Base-by-base conservation (phyloP, 2,113 vertebrate species). In the Sorex fumeus region DNA sequence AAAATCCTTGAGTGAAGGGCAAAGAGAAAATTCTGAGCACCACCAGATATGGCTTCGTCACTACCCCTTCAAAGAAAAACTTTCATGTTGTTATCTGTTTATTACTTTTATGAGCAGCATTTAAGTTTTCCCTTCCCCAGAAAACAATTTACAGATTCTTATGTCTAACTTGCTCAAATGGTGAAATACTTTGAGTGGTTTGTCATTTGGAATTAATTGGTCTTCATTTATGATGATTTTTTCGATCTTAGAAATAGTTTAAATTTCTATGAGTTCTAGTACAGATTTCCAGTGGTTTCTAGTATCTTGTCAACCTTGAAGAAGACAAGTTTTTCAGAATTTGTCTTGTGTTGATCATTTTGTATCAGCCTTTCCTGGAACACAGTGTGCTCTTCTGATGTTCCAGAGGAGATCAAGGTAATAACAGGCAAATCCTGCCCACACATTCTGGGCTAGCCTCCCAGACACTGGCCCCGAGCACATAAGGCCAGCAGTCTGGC, bases 251-350 rank as follows among this genome's bases (percentile, higher is more conserved):
- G 30, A 95, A 90, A n/a, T 36, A 71, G 8, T 47, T 94, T 80
- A 84, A 72, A 86, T 19, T 76, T 87, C 91, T 76, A n/a, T 12
- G 19, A 92, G 60, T 77, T 79, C 50, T 32, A 2, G 82, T 87
- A 93, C 84, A 11, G 71, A 34, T 74, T 94, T 94, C 91, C 76
- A 43, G 62, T 79, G 66, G 85, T 94, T 93, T 80, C 84, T 84
- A 71, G 4, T 79, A 71, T 76, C 64, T 91, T 90, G 45, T 84
- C 70, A 81, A 64, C 81, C 34, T 87, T 79, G 28, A 87, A 93
- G 25, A 28, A 72, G 70, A 62, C 23, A 23, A 72, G 8, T 50
- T 89, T 93, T 91, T 94, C 27, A 82, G 23, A 79, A 75, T 91
- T 69, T 91, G 19, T 80, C 53, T 66, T 85, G 34, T 28, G 30